Percentiles rank a stretch among this genome's conserved stretches.
phyloP scores from a whole-genome alignment of 92 coral and sea anemone genomes.

The Porites rus region DNA sequence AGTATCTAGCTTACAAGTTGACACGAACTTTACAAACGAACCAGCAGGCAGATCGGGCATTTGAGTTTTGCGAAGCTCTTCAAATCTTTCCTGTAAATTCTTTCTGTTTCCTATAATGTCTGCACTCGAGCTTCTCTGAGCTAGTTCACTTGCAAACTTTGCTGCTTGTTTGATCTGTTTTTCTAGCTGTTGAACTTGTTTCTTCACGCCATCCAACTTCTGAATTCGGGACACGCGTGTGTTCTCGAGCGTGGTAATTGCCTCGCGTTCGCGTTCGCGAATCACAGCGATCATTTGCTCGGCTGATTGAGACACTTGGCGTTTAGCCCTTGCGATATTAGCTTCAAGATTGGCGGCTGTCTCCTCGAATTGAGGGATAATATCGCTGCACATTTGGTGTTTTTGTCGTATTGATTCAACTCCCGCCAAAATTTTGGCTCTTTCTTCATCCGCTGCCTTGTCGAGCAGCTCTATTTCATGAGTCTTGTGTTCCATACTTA shows the following conservation, averaged over 20 bases:
- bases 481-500: background rate
- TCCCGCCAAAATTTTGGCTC: background rate
- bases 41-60: background rate
- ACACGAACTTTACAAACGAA: slow-evolving; percentile 1
- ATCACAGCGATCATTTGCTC: slow-evolving; percentile 7
- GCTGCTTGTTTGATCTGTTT: slow-evolving; percentile 17
- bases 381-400: background rate
- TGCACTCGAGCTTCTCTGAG: background rate
- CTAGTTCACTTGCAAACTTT: background rate
- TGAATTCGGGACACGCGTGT: slow-evolving; percentile 13
- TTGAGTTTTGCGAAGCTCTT: background rate
- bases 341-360: background rate
- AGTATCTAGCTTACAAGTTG: background rate
- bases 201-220: background rate
- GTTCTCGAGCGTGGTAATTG: slow-evolving; percentile 2
- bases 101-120: slow-evolving; percentile 10
- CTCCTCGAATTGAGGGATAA: background rate
- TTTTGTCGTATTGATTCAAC: background rate
- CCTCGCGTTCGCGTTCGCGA: slow-evolving; percentile 17
- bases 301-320: slow-evolving; percentile 6
- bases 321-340: background rate
- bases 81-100: background rate
- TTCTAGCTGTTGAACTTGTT: background rate
- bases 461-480: background rate
- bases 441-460: background rate